Evolutionary conservation across 2,888 invertebrate species (phyloP).

Genomic region (Chironomus riparius): DNA sequence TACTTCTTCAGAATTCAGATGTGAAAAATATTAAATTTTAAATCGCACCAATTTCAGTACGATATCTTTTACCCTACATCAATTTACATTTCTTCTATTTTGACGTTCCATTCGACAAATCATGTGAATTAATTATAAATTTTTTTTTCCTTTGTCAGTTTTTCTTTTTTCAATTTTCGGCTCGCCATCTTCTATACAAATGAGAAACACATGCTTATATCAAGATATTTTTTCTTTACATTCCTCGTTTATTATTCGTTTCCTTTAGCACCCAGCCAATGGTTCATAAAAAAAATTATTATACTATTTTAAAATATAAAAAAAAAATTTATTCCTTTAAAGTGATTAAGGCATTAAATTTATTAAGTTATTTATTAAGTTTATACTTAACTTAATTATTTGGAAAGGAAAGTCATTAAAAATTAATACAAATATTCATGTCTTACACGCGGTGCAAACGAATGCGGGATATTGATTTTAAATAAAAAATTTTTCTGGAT

Average conservation of each 20-base stretch:
- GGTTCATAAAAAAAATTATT: background rate
- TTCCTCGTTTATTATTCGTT: background rate
- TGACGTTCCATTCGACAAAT: background rate
- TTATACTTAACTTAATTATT: background rate
- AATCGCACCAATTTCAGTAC: too few relatives aligned
- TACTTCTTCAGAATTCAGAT: too few relatives aligned
- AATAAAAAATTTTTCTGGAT: too few relatives aligned
- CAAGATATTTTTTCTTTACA: background rate
- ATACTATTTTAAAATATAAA: background rate
- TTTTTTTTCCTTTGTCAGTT: background rate
- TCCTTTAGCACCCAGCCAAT: background rate
- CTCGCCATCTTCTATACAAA: background rate
- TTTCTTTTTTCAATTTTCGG: background rate
- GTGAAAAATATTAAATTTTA: too few relatives aligned
- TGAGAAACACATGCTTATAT: slow-evolving; percentile 14
- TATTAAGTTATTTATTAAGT: background rate
- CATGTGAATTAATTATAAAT: background rate
- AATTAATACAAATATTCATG: too few relatives aligned
- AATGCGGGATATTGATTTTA: too few relatives aligned
- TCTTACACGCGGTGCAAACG: too few relatives aligned
- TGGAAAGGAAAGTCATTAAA: background rate
- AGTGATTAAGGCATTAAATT: background rate
- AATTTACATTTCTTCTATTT: background rate
- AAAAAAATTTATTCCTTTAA: background rate
- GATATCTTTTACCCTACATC: background rate